Base-by-base conservation (phyloP, 2,797 vertebrate genomes). In the Sebastes baramenuke region DNA sequence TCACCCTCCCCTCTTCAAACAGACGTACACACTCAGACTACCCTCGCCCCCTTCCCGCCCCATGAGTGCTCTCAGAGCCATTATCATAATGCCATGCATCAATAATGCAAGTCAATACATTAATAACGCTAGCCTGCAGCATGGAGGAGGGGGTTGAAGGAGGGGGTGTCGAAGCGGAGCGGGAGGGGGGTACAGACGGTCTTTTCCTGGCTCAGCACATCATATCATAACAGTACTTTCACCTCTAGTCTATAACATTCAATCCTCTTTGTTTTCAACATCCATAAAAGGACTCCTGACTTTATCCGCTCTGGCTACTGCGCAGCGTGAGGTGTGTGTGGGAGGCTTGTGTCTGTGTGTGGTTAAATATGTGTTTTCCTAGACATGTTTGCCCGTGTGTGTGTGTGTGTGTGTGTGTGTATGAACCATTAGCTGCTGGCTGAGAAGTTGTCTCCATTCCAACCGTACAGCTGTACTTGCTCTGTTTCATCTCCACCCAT, bases 71-170 rank as follows among this genome's bases (percentile, higher is more conserved):
- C 92, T 94, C 83, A 92, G 85, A 89, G n/a, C 94, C 95, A 96
- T 96, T 96, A 96, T 93, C 94, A 96, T 95, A 95, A 96, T 95
- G 93, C 90, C 92, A 88, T 65, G 83, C 93, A 96, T 96, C 94
- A 96, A 96, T 96, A 96, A 96, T 96, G 95, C 93, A 96, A 91
- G 90, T 94, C 91, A 94, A 90, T 95, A 94, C 95, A 95, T 95
- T 95, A 95, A 95, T 94, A 95, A 94, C 89, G 79, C 84, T 81
- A 78, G 90, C 84, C 89, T 89, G 79, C 73, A 89, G 90, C 84
- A 79, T 72, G 36, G 60, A n/a, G 60, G 76, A 58, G 72, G 24
- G 46, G 38, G 46, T 49, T 54, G 16, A 22, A 54, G 24, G 42
- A 16, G 25, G 42, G 16, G 42, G 16, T 55, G 13, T 3, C 12